A percentile compares a stretch with the other conserved stretches of the same genome.
phyloP scores from a whole-genome alignment of 2,797 vertebrate genomes.

The Streptopelia turtur region DNA sequence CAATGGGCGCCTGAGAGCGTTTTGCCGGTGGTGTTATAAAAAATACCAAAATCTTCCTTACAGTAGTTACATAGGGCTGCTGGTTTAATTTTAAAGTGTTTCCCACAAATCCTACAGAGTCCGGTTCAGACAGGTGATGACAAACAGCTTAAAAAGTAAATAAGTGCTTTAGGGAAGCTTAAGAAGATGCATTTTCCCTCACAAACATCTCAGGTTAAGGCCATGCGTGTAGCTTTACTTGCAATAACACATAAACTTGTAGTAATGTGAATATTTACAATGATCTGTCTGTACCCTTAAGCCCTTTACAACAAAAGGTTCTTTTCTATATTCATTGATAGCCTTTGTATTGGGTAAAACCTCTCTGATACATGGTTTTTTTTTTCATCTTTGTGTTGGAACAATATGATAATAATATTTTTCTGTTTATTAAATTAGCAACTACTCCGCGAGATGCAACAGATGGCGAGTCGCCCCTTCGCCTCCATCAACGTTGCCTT shows the following conservation, averaged over 20 bases:
- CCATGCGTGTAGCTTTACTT: not conserved
- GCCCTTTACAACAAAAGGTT: not conserved
- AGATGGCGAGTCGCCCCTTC: constrained; percentile 99
- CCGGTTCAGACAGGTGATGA: not conserved
- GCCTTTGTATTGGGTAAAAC: not conserved
- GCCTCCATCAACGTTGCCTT: constrained; percentile 98
- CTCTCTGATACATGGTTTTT: not conserved
- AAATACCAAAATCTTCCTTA: not conserved
- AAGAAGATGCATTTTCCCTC: not conserved
- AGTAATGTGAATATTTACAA: not conserved
- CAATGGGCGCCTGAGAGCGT: not conserved
- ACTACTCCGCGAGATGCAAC: constrained; percentile 99
- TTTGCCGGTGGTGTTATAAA: not conserved
- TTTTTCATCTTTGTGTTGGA: not conserved
- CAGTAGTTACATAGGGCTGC: not conserved
- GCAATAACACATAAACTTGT: not conserved
- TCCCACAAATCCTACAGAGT: not conserved
- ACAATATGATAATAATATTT: not conserved
- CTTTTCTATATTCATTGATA: not conserved
- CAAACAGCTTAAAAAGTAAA: not conserved
- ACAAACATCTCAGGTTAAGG: not conserved
- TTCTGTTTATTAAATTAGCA: constrained; percentile 83
- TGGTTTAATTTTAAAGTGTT: not conserved
- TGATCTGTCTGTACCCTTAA: not conserved
- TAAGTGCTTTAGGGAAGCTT: not conserved